phyloP scores from a whole-genome alignment of 2,797 vertebrate genomes.

The Sphenodon punctatus region DNA sequence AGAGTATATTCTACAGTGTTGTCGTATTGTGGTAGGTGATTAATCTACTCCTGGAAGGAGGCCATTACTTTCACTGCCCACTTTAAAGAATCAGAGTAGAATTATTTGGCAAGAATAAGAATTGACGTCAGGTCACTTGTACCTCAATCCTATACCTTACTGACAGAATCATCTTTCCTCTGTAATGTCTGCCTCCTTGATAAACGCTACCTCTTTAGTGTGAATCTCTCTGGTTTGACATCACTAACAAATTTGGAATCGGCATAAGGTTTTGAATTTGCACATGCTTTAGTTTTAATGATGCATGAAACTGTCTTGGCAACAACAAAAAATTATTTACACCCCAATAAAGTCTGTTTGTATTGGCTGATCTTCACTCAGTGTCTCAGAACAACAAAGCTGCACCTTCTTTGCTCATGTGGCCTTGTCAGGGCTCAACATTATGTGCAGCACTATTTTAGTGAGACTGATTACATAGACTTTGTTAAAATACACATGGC shows the following conservation, averaged over 20 bases:
- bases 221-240: conserved; percentile 55
- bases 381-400: conserved; percentile 58
- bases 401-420: conserved; percentile 46
- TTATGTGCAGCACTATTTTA: background rate
- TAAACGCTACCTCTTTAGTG: conserved; percentile 30
- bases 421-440: conserved; percentile 29
- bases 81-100: conserved; percentile 4
- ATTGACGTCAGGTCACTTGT: background rate
- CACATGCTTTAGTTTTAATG: conserved; percentile 54
- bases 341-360: conserved; percentile 60
- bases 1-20: too few relatives aligned
- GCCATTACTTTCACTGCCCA: too few relatives aligned
- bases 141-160: background rate
- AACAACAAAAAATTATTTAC: conserved; percentile 28
- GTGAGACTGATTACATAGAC: conserved; percentile 24
- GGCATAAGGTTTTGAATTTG: conserved; percentile 44
- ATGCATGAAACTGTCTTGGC: conserved; percentile 56
- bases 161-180: background rate
- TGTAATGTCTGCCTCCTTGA: conserved; percentile 34
- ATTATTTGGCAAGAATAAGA: background rate
- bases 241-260: conserved; percentile 48
- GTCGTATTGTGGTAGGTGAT: too few relatives aligned
- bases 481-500: conserved; percentile 13
- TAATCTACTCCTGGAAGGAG: too few relatives aligned
- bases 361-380: conserved; percentile 49